These are phyloP conservation scores for Alosa alosa DNA, from an alignment of 2,113 vertebrate species.

Conservation along the genomic window DNA sequence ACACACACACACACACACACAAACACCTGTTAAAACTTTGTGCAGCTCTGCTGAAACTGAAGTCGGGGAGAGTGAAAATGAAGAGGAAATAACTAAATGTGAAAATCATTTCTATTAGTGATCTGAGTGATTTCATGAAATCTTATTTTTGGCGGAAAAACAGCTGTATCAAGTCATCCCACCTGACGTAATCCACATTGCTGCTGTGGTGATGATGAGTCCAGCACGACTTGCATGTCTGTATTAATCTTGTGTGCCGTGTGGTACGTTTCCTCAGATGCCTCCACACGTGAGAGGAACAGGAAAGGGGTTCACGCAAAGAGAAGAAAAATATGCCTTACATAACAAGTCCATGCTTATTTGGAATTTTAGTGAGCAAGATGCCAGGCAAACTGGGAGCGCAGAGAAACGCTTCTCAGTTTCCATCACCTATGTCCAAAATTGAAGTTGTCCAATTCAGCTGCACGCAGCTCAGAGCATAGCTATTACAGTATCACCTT, in stretches of 20 bases:
- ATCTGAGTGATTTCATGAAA: background rate
- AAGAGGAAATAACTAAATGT: background rate
- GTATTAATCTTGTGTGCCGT: background rate
- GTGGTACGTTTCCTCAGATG: background rate
- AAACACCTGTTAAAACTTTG: background rate
- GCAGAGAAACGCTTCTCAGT: background rate
- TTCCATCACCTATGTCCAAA: constrained; percentile 7
- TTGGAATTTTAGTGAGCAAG: background rate
- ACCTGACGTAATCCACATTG: background rate
- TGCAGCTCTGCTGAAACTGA: background rate
- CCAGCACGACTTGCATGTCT: background rate
- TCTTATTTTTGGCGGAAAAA: background rate
- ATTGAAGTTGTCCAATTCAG: background rate
- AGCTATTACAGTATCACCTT: background rate
- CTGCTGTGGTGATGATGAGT: background rate
- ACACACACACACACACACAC: background rate
- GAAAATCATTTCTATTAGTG: background rate
- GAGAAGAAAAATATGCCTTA: background rate
- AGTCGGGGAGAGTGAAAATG: background rate
- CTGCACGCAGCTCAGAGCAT: background rate
- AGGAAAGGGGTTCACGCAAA: background rate
- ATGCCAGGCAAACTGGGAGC: background rate
- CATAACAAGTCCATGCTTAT: constrained; percentile 1
- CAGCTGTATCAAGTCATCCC: background rate
- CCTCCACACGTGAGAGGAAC: background rate